phyloP scores from a whole-genome alignment of 2,888 invertebrate genomes.

The Microctonus brassicae region DNA sequence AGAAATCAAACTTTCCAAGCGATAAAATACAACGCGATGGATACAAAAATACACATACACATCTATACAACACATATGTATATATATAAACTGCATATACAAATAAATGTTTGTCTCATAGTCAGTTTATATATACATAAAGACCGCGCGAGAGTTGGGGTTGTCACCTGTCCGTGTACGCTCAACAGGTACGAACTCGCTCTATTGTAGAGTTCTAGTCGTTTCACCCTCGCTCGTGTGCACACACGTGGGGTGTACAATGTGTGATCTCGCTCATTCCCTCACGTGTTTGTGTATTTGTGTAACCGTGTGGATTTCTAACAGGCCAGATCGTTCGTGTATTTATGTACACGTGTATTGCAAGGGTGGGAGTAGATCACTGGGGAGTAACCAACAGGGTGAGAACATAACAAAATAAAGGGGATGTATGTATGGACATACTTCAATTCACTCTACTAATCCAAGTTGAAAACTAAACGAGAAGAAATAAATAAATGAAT shows the following conservation, averaged over 20 bases:
- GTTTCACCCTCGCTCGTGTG: constrained; percentile 23
- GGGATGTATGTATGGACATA: neutral
- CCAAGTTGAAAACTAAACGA: neutral
- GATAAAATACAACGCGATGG: constrained; percentile 65
- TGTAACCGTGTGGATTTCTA: constrained; percentile 18
- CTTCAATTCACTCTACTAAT: neutral
- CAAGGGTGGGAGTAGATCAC: constrained; percentile 9
- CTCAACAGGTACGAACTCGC: constrained; percentile 66
- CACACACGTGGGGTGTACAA: constrained; percentile 17
- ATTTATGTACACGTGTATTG: neutral
- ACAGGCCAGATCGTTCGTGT: constrained; percentile 10
- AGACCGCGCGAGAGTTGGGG: constrained; percentile 42
- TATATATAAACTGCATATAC: no score
- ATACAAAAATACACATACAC: no score
- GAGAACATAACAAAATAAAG: neutral
- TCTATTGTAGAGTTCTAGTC: constrained; percentile 54
- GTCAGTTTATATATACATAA: constrained; percentile 49
- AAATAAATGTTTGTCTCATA: no score
- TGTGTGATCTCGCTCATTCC: constrained; percentile 7
- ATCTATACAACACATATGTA: no score
- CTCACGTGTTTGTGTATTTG: constrained; percentile 24
- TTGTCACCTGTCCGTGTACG: constrained; percentile 66
- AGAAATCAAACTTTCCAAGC: constrained; percentile 67
- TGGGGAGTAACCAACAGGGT: constrained; percentile 10
- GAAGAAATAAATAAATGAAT: neutral